These are phyloP conservation scores for Apamea crenata DNA, from an alignment of 2,888 invertebrate genomes.

Conservation along the genomic window DNA sequence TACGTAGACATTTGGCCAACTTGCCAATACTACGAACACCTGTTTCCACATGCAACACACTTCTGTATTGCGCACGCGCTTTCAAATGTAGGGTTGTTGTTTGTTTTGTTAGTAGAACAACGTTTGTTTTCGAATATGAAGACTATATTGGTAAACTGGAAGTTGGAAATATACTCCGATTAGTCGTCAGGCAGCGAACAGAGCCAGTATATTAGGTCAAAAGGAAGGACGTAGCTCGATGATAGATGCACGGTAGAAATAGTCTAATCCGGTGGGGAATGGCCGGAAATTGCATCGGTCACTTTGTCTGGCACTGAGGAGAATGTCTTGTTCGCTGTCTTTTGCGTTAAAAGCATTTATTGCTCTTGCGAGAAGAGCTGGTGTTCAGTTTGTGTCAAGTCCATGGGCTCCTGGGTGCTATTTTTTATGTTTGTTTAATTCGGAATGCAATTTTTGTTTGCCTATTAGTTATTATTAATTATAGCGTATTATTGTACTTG, in stretches of 20 bases:
- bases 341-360: slow-evolving; percentile 10
- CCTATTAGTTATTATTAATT: no score
- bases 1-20: slow-evolving; percentile 16
- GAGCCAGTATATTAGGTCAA: slow-evolving; percentile 59
- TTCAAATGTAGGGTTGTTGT: slow-evolving; percentile 22
- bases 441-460: not conserved
- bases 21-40: slow-evolving; percentile 40
- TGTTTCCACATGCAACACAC: slow-evolving; percentile 32
- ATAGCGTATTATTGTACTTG: not conserved
- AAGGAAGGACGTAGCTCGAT: slow-evolving; percentile 59
- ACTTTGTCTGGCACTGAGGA: slow-evolving; percentile 55
- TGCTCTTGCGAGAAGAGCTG: not conserved
- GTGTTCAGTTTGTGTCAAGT: slow-evolving; percentile 1
- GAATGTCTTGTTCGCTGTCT: slow-evolving; percentile 36
- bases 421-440: not conserved
- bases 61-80: slow-evolving; percentile 38
- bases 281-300: slow-evolving; percentile 62
- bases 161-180: slow-evolving; percentile 37
- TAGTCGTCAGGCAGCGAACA: slow-evolving; percentile 17
- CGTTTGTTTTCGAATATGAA: slow-evolving; percentile 43
- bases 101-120: slow-evolving; percentile 46
- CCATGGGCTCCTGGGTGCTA: not conserved
- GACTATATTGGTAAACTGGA: slow-evolving; percentile 42
- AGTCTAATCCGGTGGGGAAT: slow-evolving; percentile 60
- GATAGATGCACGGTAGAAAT: slow-evolving; percentile 63